These are phyloP conservation scores for Pontoporia blainvillei DNA, from an alignment of 2,113 vertebrate genomes.

Conservation along the genomic window DNA sequence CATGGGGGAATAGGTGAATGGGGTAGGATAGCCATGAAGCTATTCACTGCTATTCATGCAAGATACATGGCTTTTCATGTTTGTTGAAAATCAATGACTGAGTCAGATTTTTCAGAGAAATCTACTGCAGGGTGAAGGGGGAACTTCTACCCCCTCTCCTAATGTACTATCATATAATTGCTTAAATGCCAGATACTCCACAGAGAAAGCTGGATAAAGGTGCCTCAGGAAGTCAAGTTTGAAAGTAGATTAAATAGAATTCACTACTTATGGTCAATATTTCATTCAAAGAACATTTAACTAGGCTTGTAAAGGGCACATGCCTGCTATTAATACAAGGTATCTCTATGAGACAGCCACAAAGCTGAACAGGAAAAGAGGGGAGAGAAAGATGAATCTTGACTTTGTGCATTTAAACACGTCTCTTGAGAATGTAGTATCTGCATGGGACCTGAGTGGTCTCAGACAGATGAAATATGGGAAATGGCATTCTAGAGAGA, in stretches of 20 bases:
- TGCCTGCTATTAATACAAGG: background rate
- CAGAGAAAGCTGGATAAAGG: background rate
- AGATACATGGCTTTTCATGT: background rate
- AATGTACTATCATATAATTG: background rate
- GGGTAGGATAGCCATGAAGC: background rate
- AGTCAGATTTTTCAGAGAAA: background rate
- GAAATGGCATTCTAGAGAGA: background rate
- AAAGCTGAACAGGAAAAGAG: background rate
- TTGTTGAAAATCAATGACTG: background rate
- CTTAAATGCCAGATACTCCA: background rate
- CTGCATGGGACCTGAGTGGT: background rate
- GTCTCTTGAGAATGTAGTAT: background rate
- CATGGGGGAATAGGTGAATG: background rate
- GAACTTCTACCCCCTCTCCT: background rate
- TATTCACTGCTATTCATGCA: background rate
- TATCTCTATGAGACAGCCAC: background rate
- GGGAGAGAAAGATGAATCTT: background rate
- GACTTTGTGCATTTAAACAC: background rate
- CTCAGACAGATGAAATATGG: background rate
- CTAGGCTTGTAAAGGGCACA: background rate
- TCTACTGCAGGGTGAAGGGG: background rate
- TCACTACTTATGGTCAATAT: background rate
- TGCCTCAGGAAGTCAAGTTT: background rate
- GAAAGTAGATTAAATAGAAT: background rate
- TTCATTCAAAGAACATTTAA: constrained; percentile 3